Conservation (phyloP, 1,140 invertebrate genomes). For the Trichonephila clavata region DNA sequence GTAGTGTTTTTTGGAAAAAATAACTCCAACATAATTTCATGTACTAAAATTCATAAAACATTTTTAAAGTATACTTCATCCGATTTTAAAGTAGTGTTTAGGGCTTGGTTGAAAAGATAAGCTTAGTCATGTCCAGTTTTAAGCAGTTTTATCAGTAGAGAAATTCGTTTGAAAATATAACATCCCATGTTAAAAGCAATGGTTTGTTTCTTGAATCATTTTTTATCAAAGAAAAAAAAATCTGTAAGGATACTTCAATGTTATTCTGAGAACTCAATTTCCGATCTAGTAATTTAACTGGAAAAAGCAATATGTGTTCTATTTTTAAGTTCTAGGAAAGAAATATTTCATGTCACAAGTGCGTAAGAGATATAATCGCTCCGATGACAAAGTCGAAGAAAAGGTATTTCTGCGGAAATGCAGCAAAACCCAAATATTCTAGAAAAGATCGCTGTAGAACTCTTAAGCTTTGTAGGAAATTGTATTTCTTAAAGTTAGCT, state of each 20-base stretch:
- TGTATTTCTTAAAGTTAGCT: conserved; percentile 2
- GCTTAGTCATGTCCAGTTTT: background rate
- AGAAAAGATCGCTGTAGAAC: conserved; percentile 26
- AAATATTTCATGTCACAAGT: conserved; percentile 35
- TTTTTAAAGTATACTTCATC: too few relatives aligned
- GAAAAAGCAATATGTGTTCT: conserved; percentile 28
- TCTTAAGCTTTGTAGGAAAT: conserved; percentile 24
- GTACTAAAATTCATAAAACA: too few relatives aligned
- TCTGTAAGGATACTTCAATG: background rate
- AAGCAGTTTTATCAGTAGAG: background rate
- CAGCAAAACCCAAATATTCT: conserved; percentile 11
- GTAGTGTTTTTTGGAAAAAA: too few relatives aligned
- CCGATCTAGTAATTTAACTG: conserved; percentile 45
- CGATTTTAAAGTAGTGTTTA: background rate
- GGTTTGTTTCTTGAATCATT: conserved; percentile 27
- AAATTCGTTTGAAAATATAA: conserved; percentile 4
- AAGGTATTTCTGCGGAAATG: conserved; percentile 39
- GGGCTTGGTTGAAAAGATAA: background rate
- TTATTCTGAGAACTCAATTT: conserved; percentile 47
- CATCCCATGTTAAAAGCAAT: background rate
- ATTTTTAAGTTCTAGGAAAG: conserved; percentile 13
- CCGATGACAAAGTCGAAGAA: conserved; percentile 33
- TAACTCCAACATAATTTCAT: too few relatives aligned
- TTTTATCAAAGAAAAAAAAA: background rate
- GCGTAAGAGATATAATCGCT: conserved; percentile 41